Conservation (phyloP, 2,888 invertebrate genomes). For the Dolichopus griseipennis region DNA sequence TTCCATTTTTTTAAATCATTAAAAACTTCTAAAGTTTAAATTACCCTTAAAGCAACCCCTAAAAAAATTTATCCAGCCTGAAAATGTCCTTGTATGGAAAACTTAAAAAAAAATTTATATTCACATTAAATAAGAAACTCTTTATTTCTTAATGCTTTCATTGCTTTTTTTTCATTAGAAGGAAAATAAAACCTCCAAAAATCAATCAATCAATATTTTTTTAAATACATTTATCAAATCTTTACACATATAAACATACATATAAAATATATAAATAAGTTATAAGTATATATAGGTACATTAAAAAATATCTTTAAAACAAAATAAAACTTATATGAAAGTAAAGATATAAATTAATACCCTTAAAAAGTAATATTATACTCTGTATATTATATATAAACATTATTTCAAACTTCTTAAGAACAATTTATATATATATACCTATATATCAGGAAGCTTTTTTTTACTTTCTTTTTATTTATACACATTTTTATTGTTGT, state of each 20-base stretch:
- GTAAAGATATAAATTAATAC: not conserved
- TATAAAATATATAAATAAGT: not conserved
- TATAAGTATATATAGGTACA: not conserved
- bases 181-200: not conserved
- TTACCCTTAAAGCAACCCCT: no score
- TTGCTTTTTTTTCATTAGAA: no score
- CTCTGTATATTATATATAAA: no score
- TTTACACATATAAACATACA: not conserved
- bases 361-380: not conserved
- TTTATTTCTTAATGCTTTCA: no score
- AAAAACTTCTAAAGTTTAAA: no score
- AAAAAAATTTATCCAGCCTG: no score
- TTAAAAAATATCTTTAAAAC: not conserved
- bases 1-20: no score
- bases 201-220: constrained; percentile 1
- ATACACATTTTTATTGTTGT: no score
- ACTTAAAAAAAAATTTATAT: no score
- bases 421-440: not conserved
- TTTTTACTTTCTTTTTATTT: not conserved
- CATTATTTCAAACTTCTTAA: no score
- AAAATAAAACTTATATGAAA: not conserved
- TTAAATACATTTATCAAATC: not conserved
- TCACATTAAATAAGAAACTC: no score
- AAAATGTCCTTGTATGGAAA: no score
- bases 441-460: constrained; percentile 6